These are phyloP conservation scores for Stratiomys singularior DNA, from an alignment of 2,888 invertebrate species.

Conservation along the genomic window DNA sequence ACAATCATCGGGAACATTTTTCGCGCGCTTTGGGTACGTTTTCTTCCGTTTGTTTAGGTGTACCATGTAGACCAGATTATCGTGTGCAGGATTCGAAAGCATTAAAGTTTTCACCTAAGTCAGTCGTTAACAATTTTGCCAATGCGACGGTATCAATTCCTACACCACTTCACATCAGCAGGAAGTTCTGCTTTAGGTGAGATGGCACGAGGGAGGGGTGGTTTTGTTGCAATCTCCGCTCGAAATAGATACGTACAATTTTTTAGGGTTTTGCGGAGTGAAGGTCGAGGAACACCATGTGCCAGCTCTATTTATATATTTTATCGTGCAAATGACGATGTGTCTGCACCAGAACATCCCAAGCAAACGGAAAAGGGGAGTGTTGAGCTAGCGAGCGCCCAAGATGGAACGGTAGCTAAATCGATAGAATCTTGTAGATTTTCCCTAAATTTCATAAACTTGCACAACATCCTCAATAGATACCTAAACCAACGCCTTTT, in stretches of 20 bases:
- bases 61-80: too few species aligned
- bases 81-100: too few species aligned
- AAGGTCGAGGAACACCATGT: conserved; percentile 3
- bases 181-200: too few species aligned
- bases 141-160: too few species aligned
- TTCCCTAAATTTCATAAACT: not conserved
- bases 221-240: not conserved
- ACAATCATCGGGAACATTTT: too few species aligned
- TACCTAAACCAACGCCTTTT: too few species aligned
- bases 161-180: too few species aligned
- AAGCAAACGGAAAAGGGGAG: not conserved
- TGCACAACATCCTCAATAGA: too few species aligned
- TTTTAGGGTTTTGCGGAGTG: not conserved
- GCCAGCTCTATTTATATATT: conserved; percentile 10
- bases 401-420: conserved; percentile 1
- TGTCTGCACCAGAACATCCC: not conserved
- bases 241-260: conserved; percentile 6
- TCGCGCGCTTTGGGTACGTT: too few species aligned
- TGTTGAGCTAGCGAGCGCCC: not conserved
- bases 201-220: not conserved
- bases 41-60: too few species aligned
- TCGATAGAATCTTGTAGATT: conserved; percentile 28
- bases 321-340: conserved; percentile 1
- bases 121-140: too few species aligned
- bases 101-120: too few species aligned